A percentile compares a stretch with the other conserved stretches of the same genome.
phyloP scores from a whole-genome alignment of 2,888 invertebrate species.

The Pyrgus malvae region DNA sequence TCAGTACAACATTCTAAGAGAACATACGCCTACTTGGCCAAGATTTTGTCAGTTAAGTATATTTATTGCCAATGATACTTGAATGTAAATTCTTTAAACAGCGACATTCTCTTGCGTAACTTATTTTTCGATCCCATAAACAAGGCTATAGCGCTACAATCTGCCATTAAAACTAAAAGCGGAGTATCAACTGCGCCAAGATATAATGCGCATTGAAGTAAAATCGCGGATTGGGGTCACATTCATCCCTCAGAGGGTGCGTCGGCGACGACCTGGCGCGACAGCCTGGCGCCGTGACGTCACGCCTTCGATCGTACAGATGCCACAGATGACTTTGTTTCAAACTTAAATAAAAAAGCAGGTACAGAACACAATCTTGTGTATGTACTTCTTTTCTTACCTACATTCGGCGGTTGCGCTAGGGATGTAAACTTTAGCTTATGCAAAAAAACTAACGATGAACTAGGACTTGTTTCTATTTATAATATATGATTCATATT shows the following conservation, averaged over 20 bases:
- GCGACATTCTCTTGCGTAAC: neutral
- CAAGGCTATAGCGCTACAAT: constrained; percentile 1
- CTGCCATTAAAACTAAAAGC: constrained; percentile 7
- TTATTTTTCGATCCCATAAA: neutral
- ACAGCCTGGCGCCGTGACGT: constrained; percentile 63
- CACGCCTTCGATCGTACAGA: constrained; percentile 59
- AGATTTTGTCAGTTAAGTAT: too few relatives aligned
- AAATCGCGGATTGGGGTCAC: constrained; percentile 54
- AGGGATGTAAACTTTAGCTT: too few relatives aligned
- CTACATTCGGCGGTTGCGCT: too few relatives aligned
- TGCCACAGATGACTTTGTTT: constrained; percentile 41
- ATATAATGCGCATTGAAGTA: constrained; percentile 31
- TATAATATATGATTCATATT: too few relatives aligned
- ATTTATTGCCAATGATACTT: neutral
- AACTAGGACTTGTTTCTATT: too few relatives aligned
- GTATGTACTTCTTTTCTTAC: too few relatives aligned
- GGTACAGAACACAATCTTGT: too few relatives aligned
- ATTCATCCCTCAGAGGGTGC: constrained; percentile 60
- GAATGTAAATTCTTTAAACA: neutral
- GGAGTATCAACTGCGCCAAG: constrained; percentile 8
- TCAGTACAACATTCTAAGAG: too few relatives aligned
- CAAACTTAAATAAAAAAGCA: constrained; percentile 11
- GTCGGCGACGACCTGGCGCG: constrained; percentile 67
- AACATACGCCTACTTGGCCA: too few relatives aligned
- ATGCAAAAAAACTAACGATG: too few relatives aligned